Base-by-base conservation (phyloP, 2,113 vertebrate species). In the Hirundichthys speculiger region DNA sequence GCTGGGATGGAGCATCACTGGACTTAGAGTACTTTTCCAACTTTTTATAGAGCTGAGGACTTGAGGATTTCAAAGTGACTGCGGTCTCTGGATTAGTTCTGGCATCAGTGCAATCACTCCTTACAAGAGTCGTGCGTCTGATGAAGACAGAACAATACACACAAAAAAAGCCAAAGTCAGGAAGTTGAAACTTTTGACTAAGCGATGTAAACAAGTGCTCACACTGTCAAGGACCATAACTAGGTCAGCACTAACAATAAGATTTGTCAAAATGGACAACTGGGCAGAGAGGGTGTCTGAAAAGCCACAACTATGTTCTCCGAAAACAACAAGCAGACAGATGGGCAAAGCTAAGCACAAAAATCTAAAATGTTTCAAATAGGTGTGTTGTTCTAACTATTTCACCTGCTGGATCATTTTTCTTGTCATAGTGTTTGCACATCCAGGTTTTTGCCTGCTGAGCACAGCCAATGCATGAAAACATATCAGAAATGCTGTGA, bases 1-100 rank as follows among this genome's bases (percentile, higher is more conserved):
- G 75, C 66, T 74, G 66, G 54, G 73, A 75, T 18, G 27, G 65
- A 74, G 68, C 15, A 60, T 19, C 68, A 64, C 75, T 56, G 49
- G 41, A 77, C 46, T 25, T 22, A 59, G 66, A 41, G 63, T 40
- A 80, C 69, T 80, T 69, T 64, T 13, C 58, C 16, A 80, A 77
- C 43, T 80, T 84, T 65, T 30, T 46, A 48, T 47, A 9, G 16
- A 75, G 58, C 66, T 63, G n/a, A n/a, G n/a, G n/a, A n/a, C n/a
- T n/a, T n/a, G n/a, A n/a, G n/a, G n/a, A n/a, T 30, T 27, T 74
- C 59, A 70, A 9, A 24, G 55, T 11, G 20, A 14, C 3, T 24
- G 27, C 12, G 1, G 18, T 12, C 4, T 38, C n/a, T 42, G 2
- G 4, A 9, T 16, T 47, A 19, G 18, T n/a, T 18, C 43, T 16